Evolutionary conservation across 2,797 vertebrate species (phyloP).

Genomic region (Anableps anableps): DNA sequence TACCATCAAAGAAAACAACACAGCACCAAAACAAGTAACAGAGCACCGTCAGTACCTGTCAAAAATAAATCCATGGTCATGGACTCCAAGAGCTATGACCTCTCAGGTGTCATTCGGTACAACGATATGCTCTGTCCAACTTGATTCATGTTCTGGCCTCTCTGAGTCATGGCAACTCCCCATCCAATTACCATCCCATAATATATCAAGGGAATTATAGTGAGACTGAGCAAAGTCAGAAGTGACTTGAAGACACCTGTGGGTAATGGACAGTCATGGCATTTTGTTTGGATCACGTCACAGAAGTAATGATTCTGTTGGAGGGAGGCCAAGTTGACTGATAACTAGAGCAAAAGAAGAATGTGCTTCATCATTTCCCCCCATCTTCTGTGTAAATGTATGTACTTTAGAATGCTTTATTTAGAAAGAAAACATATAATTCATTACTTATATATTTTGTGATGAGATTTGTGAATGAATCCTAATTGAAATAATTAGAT

Average conservation of each 20-base stretch:
- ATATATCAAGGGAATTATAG: slow-evolving; percentile 78
- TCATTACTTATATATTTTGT: background rate
- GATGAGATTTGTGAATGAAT: background rate
- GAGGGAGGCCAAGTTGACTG: slow-evolving; percentile 58
- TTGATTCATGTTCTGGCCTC: slow-evolving; percentile 81
- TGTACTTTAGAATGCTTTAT: slow-evolving; percentile 26
- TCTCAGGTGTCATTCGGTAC: slow-evolving; percentile 65
- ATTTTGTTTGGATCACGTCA: slow-evolving; percentile 67
- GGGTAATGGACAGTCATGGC: slow-evolving; percentile 70
- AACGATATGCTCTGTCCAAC: slow-evolving; percentile 75
- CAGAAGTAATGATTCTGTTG: slow-evolving; percentile 67
- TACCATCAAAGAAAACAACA: slow-evolving; percentile 24
- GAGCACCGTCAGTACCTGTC: slow-evolving; percentile 31
- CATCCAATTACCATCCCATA: slow-evolving; percentile 83
- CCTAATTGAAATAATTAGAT: background rate
- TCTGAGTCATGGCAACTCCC: slow-evolving; percentile 80
- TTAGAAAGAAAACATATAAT: slow-evolving; percentile 20
- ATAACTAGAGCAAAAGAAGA: slow-evolving; percentile 78
- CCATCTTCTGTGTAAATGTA: slow-evolving; percentile 36
- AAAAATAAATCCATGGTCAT: slow-evolving; percentile 43
- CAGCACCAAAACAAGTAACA: slow-evolving; percentile 1
- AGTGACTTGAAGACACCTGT: slow-evolving; percentile 76
- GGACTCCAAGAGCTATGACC: slow-evolving; percentile 53
- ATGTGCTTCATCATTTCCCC: slow-evolving; percentile 50
- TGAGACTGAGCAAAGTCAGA: slow-evolving; percentile 61